phyloP scores from a whole-genome alignment of 2,888 invertebrate genomes.

The Patella ulyssiponensis region DNA sequence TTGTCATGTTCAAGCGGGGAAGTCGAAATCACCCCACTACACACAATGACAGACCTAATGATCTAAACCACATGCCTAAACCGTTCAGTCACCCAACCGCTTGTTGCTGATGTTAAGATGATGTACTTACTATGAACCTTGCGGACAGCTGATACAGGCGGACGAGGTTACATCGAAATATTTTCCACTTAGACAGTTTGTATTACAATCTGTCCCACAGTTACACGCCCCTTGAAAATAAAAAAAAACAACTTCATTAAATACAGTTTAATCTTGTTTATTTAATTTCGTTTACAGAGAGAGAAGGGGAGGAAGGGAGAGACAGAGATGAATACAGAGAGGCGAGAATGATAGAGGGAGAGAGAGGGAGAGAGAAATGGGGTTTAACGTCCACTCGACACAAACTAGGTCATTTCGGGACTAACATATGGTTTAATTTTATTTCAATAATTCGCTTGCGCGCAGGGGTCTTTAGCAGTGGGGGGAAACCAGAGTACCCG shows the following conservation, averaged over 20 bases:
- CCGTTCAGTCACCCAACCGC: no score
- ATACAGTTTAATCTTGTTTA: neutral
- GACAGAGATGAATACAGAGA: constrained; percentile 4
- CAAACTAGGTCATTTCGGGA: no score
- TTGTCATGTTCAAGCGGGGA: no score
- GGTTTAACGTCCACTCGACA: no score
- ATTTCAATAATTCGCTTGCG: no score
- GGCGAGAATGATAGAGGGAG: neutral
- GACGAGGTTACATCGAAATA: constrained; percentile 33
- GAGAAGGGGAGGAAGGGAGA: neutral
- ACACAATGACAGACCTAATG: no score
- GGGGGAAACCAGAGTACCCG: no score
- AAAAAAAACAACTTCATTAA: neutral
- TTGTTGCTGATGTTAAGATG: neutral
- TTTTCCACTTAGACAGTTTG: constrained; percentile 38
- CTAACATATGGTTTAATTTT: no score
- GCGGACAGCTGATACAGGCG: constrained; percentile 38
- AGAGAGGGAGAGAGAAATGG: no score
- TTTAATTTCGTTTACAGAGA: constrained; percentile 5
- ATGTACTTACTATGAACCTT: constrained; percentile 42
- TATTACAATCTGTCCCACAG: constrained; percentile 40
- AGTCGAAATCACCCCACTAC: no score
- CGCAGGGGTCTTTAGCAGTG: no score
- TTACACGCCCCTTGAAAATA: constrained; percentile 32
- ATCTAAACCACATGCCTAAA: no score